A percentile compares a stretch with the other conserved stretches of the same genome.
Conservation (phyloP, 2,113 vertebrate genomes). For the Ranitomeya variabilis region DNA sequence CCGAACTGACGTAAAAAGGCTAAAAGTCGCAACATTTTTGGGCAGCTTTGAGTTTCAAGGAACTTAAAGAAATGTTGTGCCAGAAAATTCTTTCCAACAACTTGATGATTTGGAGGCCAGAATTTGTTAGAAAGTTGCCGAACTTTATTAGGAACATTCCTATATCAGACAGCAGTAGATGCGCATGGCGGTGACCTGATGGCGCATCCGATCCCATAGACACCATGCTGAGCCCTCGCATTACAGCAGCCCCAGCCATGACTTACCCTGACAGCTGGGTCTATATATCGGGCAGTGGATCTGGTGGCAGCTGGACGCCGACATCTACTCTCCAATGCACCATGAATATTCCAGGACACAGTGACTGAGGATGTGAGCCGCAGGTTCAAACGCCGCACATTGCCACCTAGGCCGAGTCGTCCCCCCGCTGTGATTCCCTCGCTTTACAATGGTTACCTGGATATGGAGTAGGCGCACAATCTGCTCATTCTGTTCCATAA, state of each 20-base stretch:
- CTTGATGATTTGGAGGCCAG: too few relatives aligned
- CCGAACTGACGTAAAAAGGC: too few relatives aligned
- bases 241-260: neutral
- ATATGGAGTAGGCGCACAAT: constrained; percentile 20
- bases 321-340: neutral
- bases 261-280: neutral
- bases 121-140: too few relatives aligned
- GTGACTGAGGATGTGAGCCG: neutral
- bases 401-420: neutral
- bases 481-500: constrained; percentile 12
- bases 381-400: neutral
- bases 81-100: too few relatives aligned
- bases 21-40: too few relatives aligned
- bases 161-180: neutral
- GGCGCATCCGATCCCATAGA: neutral
- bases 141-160: too few relatives aligned
- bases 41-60: too few relatives aligned
- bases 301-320: neutral
- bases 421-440: constrained; percentile 2
- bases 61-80: too few relatives aligned
- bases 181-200: neutral
- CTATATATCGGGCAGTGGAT: neutral
- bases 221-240: neutral
- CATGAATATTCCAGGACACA: constrained; percentile 10
- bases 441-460: constrained; percentile 25